Conservation (phyloP, 2,113 vertebrate genomes). For the Chionomys nivalis region DNA sequence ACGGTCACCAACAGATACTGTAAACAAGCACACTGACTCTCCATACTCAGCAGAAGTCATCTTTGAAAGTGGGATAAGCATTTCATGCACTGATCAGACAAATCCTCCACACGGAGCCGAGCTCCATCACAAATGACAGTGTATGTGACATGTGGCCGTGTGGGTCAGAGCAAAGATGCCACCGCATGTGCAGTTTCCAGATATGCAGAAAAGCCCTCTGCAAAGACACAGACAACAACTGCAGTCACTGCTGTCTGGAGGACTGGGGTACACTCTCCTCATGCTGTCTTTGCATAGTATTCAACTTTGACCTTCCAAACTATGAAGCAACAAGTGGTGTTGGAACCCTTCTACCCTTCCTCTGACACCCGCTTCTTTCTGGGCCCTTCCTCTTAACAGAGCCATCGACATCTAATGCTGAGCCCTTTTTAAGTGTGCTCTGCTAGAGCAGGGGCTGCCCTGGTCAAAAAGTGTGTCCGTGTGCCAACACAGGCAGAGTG, state of each 20-base stretch:
- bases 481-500: constrained; percentile 12
- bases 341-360: not conserved
- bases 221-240: not conserved
- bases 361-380: not conserved
- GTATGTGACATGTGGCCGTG: not conserved
- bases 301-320: constrained; percentile 38
- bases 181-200: not conserved
- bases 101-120: not conserved
- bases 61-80: not conserved
- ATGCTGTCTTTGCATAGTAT: not conserved
- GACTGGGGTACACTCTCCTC: not conserved
- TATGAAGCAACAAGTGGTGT: not conserved
- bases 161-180: not conserved
- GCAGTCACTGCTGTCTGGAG: not conserved
- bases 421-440: not conserved
- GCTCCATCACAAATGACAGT: not conserved
- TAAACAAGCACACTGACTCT: constrained; percentile 49
- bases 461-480: not conserved
- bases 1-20: not conserved
- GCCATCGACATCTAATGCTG: not conserved
- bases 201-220: not conserved
- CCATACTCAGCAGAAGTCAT: constrained; percentile 21
- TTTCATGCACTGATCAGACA: not conserved
- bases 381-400: constrained; percentile 27
- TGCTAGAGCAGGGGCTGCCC: constrained; percentile 9